Conservation (phyloP, 2,888 invertebrate genomes). For the Penaeus monodon region DNA sequence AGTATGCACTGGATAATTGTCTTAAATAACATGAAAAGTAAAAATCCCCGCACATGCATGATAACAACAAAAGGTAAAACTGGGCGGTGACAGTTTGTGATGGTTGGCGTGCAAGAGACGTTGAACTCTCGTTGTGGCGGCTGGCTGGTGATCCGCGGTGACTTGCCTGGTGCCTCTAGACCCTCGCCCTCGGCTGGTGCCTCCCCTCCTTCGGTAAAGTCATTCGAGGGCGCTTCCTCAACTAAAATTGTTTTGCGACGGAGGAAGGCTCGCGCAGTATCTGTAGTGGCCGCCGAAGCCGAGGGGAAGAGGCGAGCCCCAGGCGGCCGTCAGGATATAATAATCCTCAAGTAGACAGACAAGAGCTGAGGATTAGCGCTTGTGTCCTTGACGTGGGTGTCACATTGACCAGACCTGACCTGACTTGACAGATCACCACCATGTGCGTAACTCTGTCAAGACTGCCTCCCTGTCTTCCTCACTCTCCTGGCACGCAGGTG, state of each 20-base stretch:
- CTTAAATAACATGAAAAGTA: conserved; percentile 23
- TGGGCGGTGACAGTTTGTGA: conserved; percentile 35
- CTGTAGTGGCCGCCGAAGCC: conserved; percentile 39
- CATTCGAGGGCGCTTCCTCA: too few species aligned
- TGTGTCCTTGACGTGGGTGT: conserved; percentile 48
- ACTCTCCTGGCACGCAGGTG: conserved; percentile 65
- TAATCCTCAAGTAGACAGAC: conserved; percentile 55
- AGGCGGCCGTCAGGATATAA: conserved; percentile 39
- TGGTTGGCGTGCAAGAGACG: conserved; percentile 41
- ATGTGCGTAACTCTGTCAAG: conserved; percentile 65
- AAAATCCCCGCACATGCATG: conserved; percentile 47
- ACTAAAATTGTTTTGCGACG: too few species aligned
- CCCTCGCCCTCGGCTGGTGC: conserved; percentile 36
- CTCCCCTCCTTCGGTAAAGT: neutral
- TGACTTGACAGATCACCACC: conserved; percentile 65
- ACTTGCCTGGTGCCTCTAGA: conserved; percentile 33
- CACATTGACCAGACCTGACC: conserved; percentile 61
- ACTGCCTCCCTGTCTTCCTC: conserved; percentile 65
- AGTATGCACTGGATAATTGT: conserved; percentile 36
- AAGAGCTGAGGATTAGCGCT: conserved; percentile 56
- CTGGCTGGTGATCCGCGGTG: conserved; percentile 19
- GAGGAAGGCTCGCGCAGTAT: neutral
- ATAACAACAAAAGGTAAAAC: conserved; percentile 41
- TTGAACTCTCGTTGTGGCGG: conserved; percentile 21
- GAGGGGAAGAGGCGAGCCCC: conserved; percentile 39